These are phyloP conservation scores for Odontophorus gujanensis DNA, from an alignment of 2,113 vertebrate species.

Conservation along the genomic window DNA sequence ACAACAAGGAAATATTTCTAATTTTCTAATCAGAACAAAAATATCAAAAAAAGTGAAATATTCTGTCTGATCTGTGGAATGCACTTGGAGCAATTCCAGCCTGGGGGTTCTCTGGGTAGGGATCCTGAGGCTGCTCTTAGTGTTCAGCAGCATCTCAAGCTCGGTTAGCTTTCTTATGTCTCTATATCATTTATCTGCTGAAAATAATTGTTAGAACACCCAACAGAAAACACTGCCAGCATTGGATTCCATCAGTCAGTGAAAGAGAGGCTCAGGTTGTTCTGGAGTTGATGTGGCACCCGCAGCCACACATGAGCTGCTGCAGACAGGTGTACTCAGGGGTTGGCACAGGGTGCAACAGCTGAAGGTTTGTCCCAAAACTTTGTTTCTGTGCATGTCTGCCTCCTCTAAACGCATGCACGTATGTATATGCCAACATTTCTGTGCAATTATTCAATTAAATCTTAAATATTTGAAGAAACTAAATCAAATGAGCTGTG, in stretches of 20 bases:
- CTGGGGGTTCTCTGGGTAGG: not conserved
- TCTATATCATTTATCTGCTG: not conserved
- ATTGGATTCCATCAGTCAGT: not conserved
- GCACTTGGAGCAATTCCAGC: not conserved
- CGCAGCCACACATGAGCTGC: not conserved
- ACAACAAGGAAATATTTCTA: not conserved
- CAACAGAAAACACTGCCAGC: not conserved
- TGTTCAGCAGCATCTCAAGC: not conserved
- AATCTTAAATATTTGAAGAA: constrained; percentile 14
- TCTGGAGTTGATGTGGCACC: not conserved
- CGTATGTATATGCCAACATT: not conserved
- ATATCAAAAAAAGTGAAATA: not conserved
- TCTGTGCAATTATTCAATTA: constrained; percentile 14
- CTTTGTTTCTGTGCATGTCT: not conserved
- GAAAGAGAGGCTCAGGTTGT: not conserved
- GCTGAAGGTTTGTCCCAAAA: not conserved
- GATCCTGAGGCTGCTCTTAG: not conserved
- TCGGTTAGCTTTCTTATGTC: constrained; percentile 7
- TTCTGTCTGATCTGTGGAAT: not conserved
- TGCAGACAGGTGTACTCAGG: fast-evolving
- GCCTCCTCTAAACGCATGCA: not conserved
- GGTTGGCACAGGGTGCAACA: not conserved
- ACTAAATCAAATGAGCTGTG: constrained; percentile 5
- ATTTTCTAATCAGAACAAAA: not conserved
- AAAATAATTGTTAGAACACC: not conserved